Percentiles rank a stretch among this genome's conserved stretches.
Conservation (phyloP, 2,888 invertebrate genomes). For the Branchellion lobata region DNA sequence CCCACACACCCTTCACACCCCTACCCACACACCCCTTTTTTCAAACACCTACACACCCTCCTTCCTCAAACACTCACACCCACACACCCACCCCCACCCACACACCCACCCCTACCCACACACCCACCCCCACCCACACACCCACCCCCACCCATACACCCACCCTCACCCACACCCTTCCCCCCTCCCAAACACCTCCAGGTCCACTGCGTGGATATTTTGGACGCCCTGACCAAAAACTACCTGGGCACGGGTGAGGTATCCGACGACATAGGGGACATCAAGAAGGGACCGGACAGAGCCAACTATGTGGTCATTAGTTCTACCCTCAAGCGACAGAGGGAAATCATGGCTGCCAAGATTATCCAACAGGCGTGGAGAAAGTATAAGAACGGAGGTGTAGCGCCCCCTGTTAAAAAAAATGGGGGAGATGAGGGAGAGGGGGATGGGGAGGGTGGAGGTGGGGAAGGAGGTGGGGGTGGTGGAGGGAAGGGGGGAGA, state of each 20-base stretch:
- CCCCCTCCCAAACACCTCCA: conserved; percentile 60
- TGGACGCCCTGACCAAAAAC: conserved; percentile 96
- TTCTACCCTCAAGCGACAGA: conserved; percentile 89
- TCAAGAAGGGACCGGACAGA: conserved; percentile 66
- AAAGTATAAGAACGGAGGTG: conserved; percentile 12
- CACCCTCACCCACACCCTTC: too few species aligned
- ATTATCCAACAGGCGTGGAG: conserved; percentile 76
- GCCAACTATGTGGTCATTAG: conserved; percentile 90
- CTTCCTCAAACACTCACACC: background rate
- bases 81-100: too few species aligned
- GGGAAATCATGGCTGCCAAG: conserved; percentile 92
- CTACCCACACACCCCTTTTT: background rate
- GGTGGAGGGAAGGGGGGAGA: background rate
- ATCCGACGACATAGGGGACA: conserved; percentile 48
- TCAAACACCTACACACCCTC: background rate
- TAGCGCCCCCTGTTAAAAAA: too few species aligned
- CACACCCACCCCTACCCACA: background rate
- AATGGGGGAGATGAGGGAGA: too few species aligned
- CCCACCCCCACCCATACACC: too few species aligned
- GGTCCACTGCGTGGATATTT: conserved; percentile 96
- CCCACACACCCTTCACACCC: too few species aligned
- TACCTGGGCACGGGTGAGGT: conserved; percentile 89
- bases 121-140: background rate
- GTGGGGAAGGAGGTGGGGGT: too few species aligned
- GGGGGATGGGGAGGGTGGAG: too few species aligned